Conservation (phyloP, 2,888 invertebrate genomes). For the Sinopyrophorus schimmeli region DNA sequence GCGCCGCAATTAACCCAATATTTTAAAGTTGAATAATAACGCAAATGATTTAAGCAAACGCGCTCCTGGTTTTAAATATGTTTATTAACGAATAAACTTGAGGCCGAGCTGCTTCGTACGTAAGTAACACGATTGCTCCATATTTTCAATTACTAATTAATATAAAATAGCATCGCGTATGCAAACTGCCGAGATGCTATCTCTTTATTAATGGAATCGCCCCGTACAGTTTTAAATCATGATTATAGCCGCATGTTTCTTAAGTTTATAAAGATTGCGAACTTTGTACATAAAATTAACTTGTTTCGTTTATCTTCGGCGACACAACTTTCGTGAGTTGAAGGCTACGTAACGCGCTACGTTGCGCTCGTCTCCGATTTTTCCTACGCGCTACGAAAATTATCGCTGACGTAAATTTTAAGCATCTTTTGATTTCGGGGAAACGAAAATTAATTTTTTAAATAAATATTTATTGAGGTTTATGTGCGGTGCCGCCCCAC, state of each 20-base stretch:
- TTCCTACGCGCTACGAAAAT: no score
- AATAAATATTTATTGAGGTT: no score
- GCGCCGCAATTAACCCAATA: conserved; percentile 14
- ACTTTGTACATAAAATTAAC: no score
- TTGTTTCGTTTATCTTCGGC: no score
- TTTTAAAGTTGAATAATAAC: conserved; percentile 18
- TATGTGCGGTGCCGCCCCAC: no score
- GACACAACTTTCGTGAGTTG: no score
- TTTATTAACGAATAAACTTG: conserved; percentile 27
- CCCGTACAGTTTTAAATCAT: conserved; percentile 16
- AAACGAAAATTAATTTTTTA: no score
- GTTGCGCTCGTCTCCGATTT: no score
- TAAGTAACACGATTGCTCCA: conserved; percentile 35
- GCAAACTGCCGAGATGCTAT: conserved; percentile 42
- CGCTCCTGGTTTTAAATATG: conserved; percentile 15
- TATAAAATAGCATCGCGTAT: conserved; percentile 38
- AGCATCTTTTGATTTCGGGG: no score
- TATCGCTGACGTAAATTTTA: no score
- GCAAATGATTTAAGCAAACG: conserved; percentile 24
- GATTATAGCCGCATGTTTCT: conserved; percentile 9
- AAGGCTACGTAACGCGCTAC: no score
- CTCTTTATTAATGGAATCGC: conserved; percentile 34
- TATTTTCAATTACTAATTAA: conserved; percentile 46
- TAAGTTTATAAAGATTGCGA: neutral
- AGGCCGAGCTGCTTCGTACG: conserved; percentile 28